Conservation (phyloP, 2,113 vertebrate species). For the Setophaga petechia region DNA sequence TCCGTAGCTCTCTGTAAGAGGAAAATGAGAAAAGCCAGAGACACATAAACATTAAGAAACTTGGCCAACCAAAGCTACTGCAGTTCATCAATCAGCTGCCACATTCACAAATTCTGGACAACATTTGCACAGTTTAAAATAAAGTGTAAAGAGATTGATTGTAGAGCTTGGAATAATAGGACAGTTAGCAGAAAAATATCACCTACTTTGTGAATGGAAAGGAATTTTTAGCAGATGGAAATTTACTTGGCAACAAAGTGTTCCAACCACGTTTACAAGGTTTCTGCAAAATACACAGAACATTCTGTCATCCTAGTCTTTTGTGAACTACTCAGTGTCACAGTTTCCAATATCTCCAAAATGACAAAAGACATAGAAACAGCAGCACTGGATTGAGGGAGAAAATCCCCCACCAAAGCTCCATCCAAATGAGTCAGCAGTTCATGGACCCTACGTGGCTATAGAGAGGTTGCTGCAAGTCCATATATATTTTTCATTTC, state of each 20-base stretch:
- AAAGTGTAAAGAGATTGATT: background rate
- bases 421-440: background rate
- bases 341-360: background rate
- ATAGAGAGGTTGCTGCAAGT: background rate
- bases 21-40: background rate
- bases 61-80: background rate
- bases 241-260: background rate
- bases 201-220: background rate
- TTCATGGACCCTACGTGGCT: rapidly evolving
- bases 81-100: background rate
- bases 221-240: background rate
- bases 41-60: background rate
- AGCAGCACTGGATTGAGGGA: background rate
- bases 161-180: background rate
- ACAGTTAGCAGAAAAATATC: background rate
- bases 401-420: background rate
- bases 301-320: background rate
- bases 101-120: background rate
- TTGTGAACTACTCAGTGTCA: background rate
- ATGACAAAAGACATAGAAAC: background rate
- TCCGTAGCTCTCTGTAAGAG: conserved; percentile 83
- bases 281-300: background rate
- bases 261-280: background rate
- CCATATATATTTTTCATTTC: background rate
- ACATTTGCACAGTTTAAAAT: background rate